Conservation (phyloP, 2,113 vertebrate species). For the Trematocara marginatum region DNA sequence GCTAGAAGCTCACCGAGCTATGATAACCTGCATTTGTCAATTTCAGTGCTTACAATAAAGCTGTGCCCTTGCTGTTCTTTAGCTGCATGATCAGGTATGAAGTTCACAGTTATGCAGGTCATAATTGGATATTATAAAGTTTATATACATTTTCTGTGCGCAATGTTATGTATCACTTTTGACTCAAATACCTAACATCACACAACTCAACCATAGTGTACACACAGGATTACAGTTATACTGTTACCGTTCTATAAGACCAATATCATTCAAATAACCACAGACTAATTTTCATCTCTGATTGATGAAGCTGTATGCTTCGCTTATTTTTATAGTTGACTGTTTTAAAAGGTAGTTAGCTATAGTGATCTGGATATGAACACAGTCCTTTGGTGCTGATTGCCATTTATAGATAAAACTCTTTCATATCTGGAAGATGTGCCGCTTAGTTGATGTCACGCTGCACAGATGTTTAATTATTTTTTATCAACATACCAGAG, state of each 20-base stretch:
- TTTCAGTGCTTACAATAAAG: neutral
- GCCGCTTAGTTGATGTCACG: neutral
- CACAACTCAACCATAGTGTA: neutral
- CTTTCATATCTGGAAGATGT: neutral
- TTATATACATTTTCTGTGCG: neutral
- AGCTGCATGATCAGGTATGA: neutral
- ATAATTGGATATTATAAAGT: neutral
- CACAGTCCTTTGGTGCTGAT: neutral
- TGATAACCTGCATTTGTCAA: neutral
- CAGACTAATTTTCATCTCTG: neutral
- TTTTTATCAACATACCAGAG: neutral
- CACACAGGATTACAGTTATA: neutral
- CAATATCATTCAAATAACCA: neutral
- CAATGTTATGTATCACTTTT: neutral
- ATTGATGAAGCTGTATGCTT: neutral
- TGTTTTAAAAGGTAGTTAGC: neutral
- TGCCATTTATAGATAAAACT: neutral
- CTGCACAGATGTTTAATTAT: neutral
- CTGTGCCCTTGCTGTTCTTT: neutral
- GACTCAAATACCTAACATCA: neutral
- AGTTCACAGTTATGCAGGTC: neutral
- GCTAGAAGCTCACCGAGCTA: conserved; percentile 17
- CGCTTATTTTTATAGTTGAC: neutral
- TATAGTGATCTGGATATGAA: neutral
- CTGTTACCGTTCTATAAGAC: neutral